phyloP scores from a whole-genome alignment of 1,140 invertebrate genomes.

The Anoplophora glabripennis region DNA sequence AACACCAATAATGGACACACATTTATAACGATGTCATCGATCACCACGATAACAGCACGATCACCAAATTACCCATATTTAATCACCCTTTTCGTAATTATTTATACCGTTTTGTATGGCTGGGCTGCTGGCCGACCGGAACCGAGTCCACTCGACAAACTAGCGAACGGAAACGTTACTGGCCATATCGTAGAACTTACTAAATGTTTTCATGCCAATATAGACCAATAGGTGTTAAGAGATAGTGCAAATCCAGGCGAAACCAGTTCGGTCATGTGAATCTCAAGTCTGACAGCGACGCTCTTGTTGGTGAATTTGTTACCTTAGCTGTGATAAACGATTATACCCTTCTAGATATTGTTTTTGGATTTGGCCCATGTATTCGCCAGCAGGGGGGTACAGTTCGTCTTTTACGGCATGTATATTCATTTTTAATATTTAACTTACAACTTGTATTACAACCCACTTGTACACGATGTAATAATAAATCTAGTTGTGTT shows the following conservation, averaged over 20 bases:
- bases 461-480: slow-evolving; percentile 23
- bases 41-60: slow-evolving; percentile 6
- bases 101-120: neutral
- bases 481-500: slow-evolving; percentile 23
- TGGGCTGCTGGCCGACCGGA: neutral
- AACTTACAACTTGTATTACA: slow-evolving; percentile 8
- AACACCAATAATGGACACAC: neutral
- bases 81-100: neutral
- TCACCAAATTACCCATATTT: neutral
- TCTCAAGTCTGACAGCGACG: slow-evolving; percentile 9
- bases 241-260: neutral
- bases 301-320: slow-evolving; percentile 7
- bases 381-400: slow-evolving; percentile 18
- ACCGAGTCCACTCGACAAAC: slow-evolving; percentile 1
- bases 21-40: neutral
- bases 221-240: neutral
- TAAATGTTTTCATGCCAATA: neutral
- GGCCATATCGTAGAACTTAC: neutral
- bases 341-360: neutral
- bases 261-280: slow-evolving; percentile 7
- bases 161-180: neutral
- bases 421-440: slow-evolving; percentile 16
- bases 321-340: slow-evolving; percentile 26
- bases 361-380: neutral
- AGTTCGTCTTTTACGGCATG: neutral